Conservation (phyloP, 2,888 invertebrate species). For the Diplazon laetatorius region DNA sequence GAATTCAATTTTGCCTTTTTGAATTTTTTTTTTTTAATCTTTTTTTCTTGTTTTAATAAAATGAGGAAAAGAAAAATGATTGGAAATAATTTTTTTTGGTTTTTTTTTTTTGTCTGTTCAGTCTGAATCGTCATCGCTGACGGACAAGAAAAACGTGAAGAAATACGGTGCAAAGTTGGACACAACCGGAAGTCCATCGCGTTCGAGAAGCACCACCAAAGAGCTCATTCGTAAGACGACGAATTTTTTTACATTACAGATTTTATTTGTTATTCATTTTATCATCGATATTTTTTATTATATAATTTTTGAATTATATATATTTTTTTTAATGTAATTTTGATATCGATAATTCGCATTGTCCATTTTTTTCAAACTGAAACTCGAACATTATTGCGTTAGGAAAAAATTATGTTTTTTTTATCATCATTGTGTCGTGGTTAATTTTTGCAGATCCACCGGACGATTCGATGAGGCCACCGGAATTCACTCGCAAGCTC, state of each 20-base stretch:
- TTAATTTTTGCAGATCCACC: constrained; percentile 87
- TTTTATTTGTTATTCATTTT: neutral
- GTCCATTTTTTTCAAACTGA: neutral
- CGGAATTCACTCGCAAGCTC: constrained; percentile 91
- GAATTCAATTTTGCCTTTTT: too few relatives aligned
- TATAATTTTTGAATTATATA: too few relatives aligned
- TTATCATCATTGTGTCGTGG: too few relatives aligned
- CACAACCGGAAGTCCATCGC: constrained; percentile 90
- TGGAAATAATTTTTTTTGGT: too few relatives aligned
- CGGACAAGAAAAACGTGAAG: constrained; percentile 84
- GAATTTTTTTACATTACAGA: too few relatives aligned
- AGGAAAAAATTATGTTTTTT: neutral
- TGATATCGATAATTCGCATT: neutral
- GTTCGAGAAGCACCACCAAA: constrained; percentile 95
- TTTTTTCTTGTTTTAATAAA: too few relatives aligned
- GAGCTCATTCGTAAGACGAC: constrained; percentile 90
- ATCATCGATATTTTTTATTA: neutral
- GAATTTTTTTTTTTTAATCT: too few relatives aligned
- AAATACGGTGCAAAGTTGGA: constrained; percentile 89
- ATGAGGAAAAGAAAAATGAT: too few relatives aligned
- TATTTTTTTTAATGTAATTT: neutral
- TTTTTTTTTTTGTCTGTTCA: too few relatives aligned
- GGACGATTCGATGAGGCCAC: constrained; percentile 93
- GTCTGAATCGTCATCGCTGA: constrained; percentile 74
- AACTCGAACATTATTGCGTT: constrained; percentile 3